These are phyloP conservation scores for Gnathonemus echidnorhynchus DNA, from an alignment of 2,113 vertebrate species.

Conservation along the genomic window DNA sequence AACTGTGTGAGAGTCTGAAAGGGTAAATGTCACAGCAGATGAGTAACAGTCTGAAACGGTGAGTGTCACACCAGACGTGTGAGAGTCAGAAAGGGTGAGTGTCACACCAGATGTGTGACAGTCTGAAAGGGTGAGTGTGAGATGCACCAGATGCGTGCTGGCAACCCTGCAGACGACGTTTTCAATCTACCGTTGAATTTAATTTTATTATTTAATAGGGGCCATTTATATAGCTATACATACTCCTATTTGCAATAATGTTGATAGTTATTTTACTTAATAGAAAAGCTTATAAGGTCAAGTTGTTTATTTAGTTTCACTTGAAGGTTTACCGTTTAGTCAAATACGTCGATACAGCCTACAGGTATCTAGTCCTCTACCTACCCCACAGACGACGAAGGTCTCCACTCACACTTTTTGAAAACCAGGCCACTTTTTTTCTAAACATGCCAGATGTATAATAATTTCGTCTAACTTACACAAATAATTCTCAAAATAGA, in stretches of 20 bases:
- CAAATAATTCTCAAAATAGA: not conserved
- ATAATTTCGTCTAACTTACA: not conserved
- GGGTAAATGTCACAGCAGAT: no score
- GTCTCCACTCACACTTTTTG: conserved; percentile 45
- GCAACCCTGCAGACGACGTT: no score
- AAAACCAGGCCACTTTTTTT: conserved; percentile 60
- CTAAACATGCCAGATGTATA: conserved; percentile 49
- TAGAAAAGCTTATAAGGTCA: not conserved
- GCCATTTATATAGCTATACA: not conserved
- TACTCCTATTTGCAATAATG: not conserved
- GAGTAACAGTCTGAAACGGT: no score
- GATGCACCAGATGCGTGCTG: no score
- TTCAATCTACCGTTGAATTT: not conserved
- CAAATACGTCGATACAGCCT: not conserved
- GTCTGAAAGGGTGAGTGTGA: no score
- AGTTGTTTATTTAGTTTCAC: not conserved
- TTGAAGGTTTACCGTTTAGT: not conserved
- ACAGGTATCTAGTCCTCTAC: conserved; percentile 17
- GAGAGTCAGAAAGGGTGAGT: no score
- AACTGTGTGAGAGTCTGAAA: no score
- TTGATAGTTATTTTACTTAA: not conserved
- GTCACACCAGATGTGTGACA: no score
- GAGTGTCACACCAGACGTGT: no score
- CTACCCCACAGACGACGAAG: conserved; percentile 55
- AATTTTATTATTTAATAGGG: not conserved